These are phyloP conservation scores for Seladonia tumulorum DNA, from an alignment of 2,888 invertebrate species.

Conservation along the genomic window DNA sequence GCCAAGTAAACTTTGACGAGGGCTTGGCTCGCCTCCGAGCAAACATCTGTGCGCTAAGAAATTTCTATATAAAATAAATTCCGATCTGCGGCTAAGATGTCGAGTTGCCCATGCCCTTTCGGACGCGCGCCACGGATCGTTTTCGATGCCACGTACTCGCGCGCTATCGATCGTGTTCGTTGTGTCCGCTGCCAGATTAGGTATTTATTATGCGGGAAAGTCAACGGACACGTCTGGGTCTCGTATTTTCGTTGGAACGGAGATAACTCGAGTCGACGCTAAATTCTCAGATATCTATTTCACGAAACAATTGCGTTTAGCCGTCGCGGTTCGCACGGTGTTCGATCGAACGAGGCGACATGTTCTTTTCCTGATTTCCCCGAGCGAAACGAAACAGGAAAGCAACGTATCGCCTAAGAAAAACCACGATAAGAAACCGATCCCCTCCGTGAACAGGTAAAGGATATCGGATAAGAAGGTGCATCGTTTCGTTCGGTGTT, in stretches of 20 bases:
- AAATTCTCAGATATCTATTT: neutral
- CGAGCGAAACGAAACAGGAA: too few relatives aligned
- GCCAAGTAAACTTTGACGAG: constrained; percentile 70
- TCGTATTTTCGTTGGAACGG: neutral
- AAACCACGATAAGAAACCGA: neutral
- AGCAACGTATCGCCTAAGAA: too few relatives aligned
- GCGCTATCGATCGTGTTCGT: neutral
- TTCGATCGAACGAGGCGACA: too few relatives aligned
- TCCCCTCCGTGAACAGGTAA: neutral
- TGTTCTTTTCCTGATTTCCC: too few relatives aligned
- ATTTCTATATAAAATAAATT: constrained; percentile 58
- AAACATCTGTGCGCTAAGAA: constrained; percentile 55
- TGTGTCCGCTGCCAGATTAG: neutral
- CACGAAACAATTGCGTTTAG: neutral
- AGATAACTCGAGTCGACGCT: neutral
- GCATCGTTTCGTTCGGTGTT: neutral
- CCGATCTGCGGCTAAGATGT: constrained; percentile 27
- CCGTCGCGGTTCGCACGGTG: too few relatives aligned
- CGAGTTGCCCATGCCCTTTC: neutral
- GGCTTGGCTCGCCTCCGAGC: constrained; percentile 63
- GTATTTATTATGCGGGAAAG: neutral
- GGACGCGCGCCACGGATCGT: neutral
- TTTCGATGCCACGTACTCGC: neutral
- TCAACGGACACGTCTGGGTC: neutral
- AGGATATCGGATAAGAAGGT: neutral